A percentile compares a stretch with the other conserved stretches of the same genome.
These are phyloP conservation scores for Centropus unirufus DNA, from an alignment of 2,113 vertebrate species.

Conservation along the genomic window DNA sequence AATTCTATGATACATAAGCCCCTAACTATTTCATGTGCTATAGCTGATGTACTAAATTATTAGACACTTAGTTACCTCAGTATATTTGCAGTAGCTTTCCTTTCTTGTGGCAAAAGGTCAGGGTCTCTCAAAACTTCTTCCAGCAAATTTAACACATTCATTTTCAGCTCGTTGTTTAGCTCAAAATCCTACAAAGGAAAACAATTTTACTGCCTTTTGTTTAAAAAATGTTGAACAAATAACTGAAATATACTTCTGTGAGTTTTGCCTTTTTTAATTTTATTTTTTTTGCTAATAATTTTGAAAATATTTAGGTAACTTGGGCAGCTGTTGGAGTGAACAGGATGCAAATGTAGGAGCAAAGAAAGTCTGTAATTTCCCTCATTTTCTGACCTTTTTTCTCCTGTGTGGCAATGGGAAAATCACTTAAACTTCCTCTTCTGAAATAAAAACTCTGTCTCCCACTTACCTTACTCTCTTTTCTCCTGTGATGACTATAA, in stretches of 20 bases:
- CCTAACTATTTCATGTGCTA: neutral
- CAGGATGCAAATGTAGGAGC: neutral
- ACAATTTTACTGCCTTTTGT: neutral
- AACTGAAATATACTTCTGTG: neutral
- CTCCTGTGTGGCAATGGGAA: neutral
- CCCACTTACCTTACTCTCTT: neutral
- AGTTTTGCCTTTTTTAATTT: neutral
- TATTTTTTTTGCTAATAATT: neutral
- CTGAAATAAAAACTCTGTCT: neutral
- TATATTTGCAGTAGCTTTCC: constrained; percentile 96
- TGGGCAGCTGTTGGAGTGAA: neutral
- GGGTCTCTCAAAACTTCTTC: constrained; percentile 97
- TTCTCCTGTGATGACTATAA: neutral
- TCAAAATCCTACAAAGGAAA: constrained; percentile 90
- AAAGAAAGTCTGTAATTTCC: neutral
- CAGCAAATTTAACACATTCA: constrained; percentile 91
- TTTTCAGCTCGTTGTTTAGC: constrained; percentile 92
- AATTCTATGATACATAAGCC: neutral
- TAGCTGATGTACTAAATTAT: neutral
- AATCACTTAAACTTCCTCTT: neutral
- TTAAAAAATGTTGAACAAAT: neutral
- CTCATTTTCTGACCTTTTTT: neutral
- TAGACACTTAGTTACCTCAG: constrained; percentile 79
- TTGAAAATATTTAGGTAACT: neutral
- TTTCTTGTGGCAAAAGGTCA: constrained; percentile 95